phyloP scores from a whole-genome alignment of 2,888 invertebrate genomes.

The Hirudinaria manillensis region DNA sequence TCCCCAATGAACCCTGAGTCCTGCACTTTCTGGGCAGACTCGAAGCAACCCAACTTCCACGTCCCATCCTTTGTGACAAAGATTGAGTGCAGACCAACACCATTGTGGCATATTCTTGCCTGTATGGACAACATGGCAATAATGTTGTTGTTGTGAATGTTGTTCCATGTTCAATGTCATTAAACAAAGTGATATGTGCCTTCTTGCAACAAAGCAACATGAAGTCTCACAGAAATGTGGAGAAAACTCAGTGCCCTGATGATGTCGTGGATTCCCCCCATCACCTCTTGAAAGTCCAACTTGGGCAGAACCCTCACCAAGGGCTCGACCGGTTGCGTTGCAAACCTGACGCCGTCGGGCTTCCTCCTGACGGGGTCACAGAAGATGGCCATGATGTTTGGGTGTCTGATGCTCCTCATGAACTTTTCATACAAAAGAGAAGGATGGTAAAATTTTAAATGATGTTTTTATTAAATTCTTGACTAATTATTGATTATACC shows the following conservation, averaged over 20 bases:
- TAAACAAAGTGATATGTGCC: too few relatives aligned
- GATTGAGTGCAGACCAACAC: conserved; percentile 71
- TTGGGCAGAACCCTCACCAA: conserved; percentile 64
- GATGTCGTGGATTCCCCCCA: conserved; percentile 74
- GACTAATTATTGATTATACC: too few relatives aligned
- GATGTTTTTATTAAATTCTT: too few relatives aligned
- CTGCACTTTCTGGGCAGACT: conserved; percentile 55
- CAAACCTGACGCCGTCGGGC: conserved; percentile 61
- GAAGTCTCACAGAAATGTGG: conserved; percentile 65
- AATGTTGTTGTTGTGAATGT: too few relatives aligned
- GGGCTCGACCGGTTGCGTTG: conserved; percentile 76
- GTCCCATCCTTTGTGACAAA: conserved; percentile 76
- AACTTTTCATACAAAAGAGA: conserved; percentile 61
- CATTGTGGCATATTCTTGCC: conserved; percentile 65
- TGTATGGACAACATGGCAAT: conserved; percentile 34
- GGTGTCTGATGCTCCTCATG: conserved; percentile 77
- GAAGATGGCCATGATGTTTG: conserved; percentile 63
- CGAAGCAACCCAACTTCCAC: conserved; percentile 81
- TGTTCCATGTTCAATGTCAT: too few relatives aligned
- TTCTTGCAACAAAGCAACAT: too few relatives aligned
- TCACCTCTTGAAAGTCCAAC: conserved; percentile 73
- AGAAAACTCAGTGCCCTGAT: conserved; percentile 75
- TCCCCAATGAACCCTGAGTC: neutral
- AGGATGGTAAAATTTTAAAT: neutral
- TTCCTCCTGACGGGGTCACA: conserved; percentile 71